A percentile compares a stretch with the other conserved stretches of the same genome.
Conservation (phyloP, 2,113 vertebrate species). For the Pelodiscus sinensis region DNA sequence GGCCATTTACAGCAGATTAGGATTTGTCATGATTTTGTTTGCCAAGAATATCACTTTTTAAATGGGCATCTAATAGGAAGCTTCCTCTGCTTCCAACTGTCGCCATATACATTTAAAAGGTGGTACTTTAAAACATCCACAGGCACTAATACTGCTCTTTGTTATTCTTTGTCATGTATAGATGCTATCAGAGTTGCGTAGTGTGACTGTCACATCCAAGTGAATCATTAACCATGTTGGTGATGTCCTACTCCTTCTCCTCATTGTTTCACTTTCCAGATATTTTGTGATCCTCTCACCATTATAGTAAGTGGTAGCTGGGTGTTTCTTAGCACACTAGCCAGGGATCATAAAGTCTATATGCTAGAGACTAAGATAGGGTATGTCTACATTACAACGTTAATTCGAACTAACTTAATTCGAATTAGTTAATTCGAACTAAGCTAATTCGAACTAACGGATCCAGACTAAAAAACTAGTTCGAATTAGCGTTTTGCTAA, state of each 20-base stretch:
- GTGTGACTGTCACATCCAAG: not conserved
- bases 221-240: not conserved
- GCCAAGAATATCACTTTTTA: not conserved
- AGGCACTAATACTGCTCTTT: not conserved
- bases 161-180: not conserved
- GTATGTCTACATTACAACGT: too few relatives aligned
- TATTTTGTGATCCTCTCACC: not conserved
- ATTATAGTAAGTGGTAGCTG: not conserved
- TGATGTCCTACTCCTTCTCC: not conserved
- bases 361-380: not conserved
- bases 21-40: not conserved
- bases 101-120: not conserved
- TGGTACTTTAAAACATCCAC: not conserved
- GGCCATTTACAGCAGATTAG: not conserved
- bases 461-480: too few relatives aligned
- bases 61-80: not conserved
- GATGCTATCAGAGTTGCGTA: not conserved
- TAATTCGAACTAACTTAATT: too few relatives aligned
- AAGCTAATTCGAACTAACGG: too few relatives aligned
- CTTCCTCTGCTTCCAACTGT: not conserved
- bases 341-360: not conserved
- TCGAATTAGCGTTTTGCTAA: too few relatives aligned
- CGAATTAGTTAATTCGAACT: too few relatives aligned
- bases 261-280: not conserved
- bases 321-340: not conserved